Percentiles rank a stretch among this genome's conserved stretches.
These are phyloP conservation scores for Protophormia terraenovae DNA, from an alignment of 2,888 invertebrate genomes.

Conservation along the genomic window DNA sequence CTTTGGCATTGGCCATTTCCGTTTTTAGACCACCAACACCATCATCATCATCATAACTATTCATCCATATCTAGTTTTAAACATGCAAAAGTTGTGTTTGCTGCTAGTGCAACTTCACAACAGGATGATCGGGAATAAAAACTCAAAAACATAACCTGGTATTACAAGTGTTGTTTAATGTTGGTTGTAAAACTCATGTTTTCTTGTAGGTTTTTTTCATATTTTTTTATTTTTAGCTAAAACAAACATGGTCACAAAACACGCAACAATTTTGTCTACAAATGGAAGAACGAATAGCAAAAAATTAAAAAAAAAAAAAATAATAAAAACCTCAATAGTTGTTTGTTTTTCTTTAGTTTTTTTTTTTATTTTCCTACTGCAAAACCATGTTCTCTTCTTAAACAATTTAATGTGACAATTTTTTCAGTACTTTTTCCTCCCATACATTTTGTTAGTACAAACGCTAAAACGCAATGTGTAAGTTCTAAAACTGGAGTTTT, in stretches of 20 bases:
- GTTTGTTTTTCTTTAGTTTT: background rate
- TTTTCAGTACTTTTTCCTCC: background rate
- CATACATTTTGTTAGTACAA: background rate
- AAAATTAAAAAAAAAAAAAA: background rate
- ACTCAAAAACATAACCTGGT: conserved; percentile 11
- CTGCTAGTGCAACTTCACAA: conserved; percentile 12
- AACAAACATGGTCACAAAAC: conserved; percentile 56
- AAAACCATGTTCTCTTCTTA: conserved; percentile 9
- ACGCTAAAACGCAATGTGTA: too few relatives aligned
- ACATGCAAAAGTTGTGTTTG: conserved; percentile 29
- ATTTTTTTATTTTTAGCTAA: conserved; percentile 15
- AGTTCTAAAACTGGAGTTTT: too few relatives aligned
- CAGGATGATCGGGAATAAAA: conserved; percentile 16
- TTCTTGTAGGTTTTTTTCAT: background rate
- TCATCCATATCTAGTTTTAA: conserved; percentile 14
- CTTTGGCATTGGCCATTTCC: conserved; percentile 42
- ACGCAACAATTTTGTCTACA: conserved; percentile 49
- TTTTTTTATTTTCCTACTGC: too few relatives aligned
- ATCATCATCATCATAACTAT: conserved; percentile 22
- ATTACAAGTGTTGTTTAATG: conserved; percentile 35
- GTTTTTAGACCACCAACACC: conserved; percentile 55
- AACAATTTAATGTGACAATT: conserved; percentile 39
- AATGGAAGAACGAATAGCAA: background rate
- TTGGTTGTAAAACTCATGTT: conserved; percentile 27
- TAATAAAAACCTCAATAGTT: background rate